Evolutionary conservation across 2,888 invertebrate genomes (phyloP).

Genomic region (Biston stratarius): DNA sequence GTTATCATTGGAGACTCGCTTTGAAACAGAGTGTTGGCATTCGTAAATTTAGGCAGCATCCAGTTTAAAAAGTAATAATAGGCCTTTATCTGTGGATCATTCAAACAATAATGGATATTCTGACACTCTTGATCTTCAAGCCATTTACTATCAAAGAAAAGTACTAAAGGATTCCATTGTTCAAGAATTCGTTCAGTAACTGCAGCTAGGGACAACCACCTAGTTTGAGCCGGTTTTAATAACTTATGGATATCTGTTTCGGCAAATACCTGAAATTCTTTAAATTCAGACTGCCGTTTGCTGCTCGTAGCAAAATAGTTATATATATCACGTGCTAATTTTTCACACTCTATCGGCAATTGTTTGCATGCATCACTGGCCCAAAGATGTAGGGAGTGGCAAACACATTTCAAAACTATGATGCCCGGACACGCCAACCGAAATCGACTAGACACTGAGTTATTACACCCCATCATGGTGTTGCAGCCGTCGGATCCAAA

Average conservation of each 20-base stretch:
- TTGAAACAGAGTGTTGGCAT: conserved; percentile 23
- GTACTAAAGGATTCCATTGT: conserved; percentile 16
- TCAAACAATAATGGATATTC: not conserved
- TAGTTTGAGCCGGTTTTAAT: conserved; percentile 19
- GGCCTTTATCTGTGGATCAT: conserved; percentile 5
- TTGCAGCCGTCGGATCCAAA: conserved; percentile 21
- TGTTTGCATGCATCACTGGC: conserved; percentile 22
- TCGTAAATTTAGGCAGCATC: conserved; percentile 25
- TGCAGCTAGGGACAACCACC: conserved; percentile 20
- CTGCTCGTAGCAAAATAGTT: conserved; percentile 15
- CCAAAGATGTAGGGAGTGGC: conserved; percentile 15
- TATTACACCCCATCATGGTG: conserved; percentile 17
- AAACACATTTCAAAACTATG: conserved; percentile 14
- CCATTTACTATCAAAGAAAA: conserved; percentile 13
- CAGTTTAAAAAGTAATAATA: conserved; percentile 14
- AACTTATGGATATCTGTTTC: conserved; percentile 13
- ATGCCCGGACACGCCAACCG: not conserved
- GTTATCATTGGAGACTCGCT: too few species aligned
- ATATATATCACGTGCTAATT: conserved; percentile 19
- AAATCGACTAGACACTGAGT: conserved; percentile 20
- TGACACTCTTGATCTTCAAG: conserved; percentile 6
- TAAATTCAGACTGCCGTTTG: not conserved
- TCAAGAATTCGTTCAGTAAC: conserved; percentile 18
- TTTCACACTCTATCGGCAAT: conserved; percentile 17
- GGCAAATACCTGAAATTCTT: conserved; percentile 13